phyloP scores from a whole-genome alignment of 2,888 invertebrate species.

The Dryococelus australis region DNA sequence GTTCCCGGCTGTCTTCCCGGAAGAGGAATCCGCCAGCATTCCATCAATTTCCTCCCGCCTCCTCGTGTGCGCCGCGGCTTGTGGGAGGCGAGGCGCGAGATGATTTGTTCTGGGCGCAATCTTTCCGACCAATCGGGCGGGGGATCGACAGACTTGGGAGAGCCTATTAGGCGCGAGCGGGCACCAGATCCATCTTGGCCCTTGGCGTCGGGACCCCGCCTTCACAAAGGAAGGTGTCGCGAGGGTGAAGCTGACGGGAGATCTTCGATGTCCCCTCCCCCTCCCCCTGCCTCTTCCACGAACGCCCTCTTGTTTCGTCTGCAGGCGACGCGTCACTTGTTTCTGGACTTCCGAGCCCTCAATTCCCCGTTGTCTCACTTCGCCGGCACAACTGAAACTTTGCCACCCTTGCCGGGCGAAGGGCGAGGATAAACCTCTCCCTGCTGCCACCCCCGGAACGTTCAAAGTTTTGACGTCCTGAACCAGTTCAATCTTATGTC shows the following conservation, averaged over 20 bases:
- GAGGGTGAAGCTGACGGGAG: not conserved
- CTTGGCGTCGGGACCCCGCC: not conserved
- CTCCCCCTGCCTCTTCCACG: too few relatives aligned
- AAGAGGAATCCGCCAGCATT: conserved; percentile 3
- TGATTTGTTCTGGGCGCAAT: conserved; percentile 10
- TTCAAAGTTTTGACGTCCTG: not conserved
- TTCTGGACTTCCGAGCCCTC: not conserved
- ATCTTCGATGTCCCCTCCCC: not conserved
- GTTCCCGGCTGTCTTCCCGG: not conserved
- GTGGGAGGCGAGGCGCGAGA: not conserved
- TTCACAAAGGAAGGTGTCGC: not conserved
- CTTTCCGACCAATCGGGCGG: not conserved
- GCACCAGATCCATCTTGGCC: not conserved
- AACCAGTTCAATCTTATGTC: not conserved
- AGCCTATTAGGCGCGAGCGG: not conserved
- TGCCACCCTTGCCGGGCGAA: not conserved
- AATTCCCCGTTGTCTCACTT: not conserved
- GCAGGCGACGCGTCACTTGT: not conserved
- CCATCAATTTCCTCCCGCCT: not conserved
- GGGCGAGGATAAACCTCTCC: not conserved
- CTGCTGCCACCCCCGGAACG: not conserved
- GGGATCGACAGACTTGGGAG: not conserved
- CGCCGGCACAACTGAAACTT: not conserved
- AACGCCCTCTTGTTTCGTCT: not conserved
- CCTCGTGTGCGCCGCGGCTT: too few relatives aligned